phyloP scores from a whole-genome alignment of 2,113 vertebrate species.

The Melanotaenia duboulayi region DNA sequence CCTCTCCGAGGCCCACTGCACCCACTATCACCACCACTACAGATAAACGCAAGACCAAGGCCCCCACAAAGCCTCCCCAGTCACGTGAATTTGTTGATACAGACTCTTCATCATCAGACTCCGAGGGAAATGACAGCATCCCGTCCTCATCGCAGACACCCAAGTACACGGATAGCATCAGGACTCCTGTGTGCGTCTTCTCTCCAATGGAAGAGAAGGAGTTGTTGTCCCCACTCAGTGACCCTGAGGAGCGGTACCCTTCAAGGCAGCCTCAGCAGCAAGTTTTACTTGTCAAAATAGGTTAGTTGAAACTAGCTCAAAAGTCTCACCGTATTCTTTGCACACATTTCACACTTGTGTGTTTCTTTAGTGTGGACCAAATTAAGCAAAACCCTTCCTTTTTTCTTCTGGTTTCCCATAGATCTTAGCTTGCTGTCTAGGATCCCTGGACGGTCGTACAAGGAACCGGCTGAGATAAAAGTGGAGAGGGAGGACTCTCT shows the following conservation, averaged over 20 bases:
- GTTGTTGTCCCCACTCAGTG: slow-evolving; percentile 94
- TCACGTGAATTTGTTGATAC: slow-evolving; percentile 96
- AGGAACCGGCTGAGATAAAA: slow-evolving; percentile 89
- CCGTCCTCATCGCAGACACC: slow-evolving; percentile 96
- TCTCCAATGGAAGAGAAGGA: slow-evolving; percentile 98
- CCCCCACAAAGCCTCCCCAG: slow-evolving; percentile 88
- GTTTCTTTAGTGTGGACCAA: slow-evolving; percentile 38
- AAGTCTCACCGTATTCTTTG: neutral
- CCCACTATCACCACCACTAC: slow-evolving; percentile 46
- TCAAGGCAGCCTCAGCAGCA: slow-evolving; percentile 69
- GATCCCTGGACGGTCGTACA: slow-evolving; percentile 93
- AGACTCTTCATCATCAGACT: slow-evolving; percentile 96
- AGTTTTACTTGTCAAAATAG: slow-evolving; percentile 93
- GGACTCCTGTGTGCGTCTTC: slow-evolving; percentile 93
- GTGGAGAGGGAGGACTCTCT: slow-evolving; percentile 87
- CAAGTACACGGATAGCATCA: slow-evolving; percentile 93
- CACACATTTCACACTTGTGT: neutral
- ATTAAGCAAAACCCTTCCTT: slow-evolving; percentile 11
- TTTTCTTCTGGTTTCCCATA: slow-evolving; percentile 44
- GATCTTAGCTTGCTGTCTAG: slow-evolving; percentile 93
- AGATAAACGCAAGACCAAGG: slow-evolving; percentile 93
- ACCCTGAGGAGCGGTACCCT: slow-evolving; percentile 91
- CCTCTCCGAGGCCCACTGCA: slow-evolving; percentile 87
- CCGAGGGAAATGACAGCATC: slow-evolving; percentile 96
- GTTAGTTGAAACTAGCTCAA: slow-evolving; percentile 32